Evolutionary conservation across 53 echinoderm and acorn worm genomes (phyloP).

Genomic region (Crossaster papposus): DNA sequence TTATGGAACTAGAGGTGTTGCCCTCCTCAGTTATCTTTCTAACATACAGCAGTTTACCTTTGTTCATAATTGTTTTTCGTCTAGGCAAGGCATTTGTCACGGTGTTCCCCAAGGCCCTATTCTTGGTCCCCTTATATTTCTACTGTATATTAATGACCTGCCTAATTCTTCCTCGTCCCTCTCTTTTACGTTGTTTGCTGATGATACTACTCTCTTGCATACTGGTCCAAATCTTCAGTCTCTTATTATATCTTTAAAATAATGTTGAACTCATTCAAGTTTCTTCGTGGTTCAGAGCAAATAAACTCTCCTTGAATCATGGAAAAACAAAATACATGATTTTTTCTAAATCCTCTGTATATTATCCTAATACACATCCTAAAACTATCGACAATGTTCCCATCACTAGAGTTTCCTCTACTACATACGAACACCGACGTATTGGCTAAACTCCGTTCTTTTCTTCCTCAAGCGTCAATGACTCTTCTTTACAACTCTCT

Average conservation of each 20-base stretch:
- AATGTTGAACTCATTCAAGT: background rate
- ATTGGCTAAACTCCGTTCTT: constrained; percentile 1
- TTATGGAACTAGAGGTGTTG: background rate
- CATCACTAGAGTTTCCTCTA: constrained; percentile 1
- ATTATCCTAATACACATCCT: background rate
- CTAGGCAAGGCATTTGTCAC: background rate
- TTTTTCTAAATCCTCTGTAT: background rate
- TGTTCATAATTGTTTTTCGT: background rate
- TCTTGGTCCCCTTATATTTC: constrained; percentile 9
- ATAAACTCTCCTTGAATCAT: background rate
- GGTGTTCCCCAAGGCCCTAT: constrained; percentile 26
- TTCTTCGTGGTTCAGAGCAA: constrained; percentile 7
- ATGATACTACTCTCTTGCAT: constrained; percentile 15
- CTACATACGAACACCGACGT: background rate
- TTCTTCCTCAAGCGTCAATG: background rate
- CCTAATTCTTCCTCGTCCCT: background rate
- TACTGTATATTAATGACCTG: background rate
- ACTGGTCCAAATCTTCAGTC: background rate
- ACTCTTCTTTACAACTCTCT: constrained; percentile 2
- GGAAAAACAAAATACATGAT: constrained; percentile 19
- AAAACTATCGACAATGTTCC: background rate
- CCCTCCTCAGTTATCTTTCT: background rate
- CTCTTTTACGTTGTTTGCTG: constrained; percentile 19
- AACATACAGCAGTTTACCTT: background rate
- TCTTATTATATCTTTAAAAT: background rate